phyloP scores from a whole-genome alignment of 1,140 invertebrate species.

The Helicoverpa zea region DNA sequence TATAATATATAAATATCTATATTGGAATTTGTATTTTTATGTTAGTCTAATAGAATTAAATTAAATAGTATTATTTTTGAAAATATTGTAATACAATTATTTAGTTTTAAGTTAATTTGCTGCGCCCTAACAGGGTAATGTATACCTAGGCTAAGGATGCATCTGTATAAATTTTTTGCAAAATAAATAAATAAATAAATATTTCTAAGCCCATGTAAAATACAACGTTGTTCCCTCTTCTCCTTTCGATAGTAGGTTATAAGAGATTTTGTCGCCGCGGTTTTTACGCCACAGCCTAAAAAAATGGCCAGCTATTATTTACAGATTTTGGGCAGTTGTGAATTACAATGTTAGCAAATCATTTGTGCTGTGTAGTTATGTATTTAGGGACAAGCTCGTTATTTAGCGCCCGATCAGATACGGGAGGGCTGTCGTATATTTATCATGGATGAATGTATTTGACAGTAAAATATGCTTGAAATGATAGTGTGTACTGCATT shows the following conservation, averaged over 20 bases:
- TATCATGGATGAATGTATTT: slow-evolving; percentile 29
- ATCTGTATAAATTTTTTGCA: no score
- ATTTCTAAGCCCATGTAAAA: neutral
- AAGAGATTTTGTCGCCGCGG: neutral
- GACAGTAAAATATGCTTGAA: slow-evolving; percentile 33
- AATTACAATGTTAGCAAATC: neutral
- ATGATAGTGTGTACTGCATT: slow-evolving; percentile 28
- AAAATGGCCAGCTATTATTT: neutral
- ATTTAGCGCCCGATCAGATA: slow-evolving; percentile 28
- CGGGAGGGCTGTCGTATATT: slow-evolving; percentile 13
- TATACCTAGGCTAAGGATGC: no score
- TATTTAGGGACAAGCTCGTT: slow-evolving; percentile 27
- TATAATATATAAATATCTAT: no score
- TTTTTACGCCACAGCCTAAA: neutral
- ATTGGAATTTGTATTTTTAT: no score
- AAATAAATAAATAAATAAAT: no score
- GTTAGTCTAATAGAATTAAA: no score
- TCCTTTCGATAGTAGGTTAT: slow-evolving; percentile 5
- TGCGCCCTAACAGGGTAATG: no score
- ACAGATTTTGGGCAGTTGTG: neutral
- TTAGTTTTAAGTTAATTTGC: no score
- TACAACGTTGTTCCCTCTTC: neutral
- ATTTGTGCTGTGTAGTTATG: slow-evolving; percentile 6
- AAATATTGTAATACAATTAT: no score
- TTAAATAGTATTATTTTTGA: no score